These are phyloP conservation scores for Eurytoma californica DNA, from an alignment of 2,888 invertebrate species.

Conservation along the genomic window DNA sequence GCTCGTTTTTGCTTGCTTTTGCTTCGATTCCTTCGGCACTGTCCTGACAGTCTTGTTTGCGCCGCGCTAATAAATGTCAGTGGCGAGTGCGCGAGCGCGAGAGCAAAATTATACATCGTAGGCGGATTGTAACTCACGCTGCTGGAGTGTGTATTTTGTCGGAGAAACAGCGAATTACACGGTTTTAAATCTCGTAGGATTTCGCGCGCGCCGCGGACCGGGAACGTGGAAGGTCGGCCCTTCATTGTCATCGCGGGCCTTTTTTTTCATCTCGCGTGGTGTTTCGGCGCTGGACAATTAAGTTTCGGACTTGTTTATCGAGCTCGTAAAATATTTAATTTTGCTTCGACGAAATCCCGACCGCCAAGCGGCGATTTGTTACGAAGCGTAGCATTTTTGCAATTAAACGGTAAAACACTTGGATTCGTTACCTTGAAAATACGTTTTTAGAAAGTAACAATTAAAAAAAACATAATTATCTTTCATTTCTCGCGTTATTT, in stretches of 20 bases:
- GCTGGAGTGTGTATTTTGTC: neutral
- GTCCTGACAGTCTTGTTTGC: neutral
- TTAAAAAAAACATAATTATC: too few relatives aligned
- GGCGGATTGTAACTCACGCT: slow-evolving; percentile 15
- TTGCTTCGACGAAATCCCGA: too few relatives aligned
- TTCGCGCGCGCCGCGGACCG: neutral
- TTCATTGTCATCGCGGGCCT: neutral
- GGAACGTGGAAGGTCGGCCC: neutral
- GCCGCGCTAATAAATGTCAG: neutral
- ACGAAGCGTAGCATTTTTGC: too few relatives aligned
- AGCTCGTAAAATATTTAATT: neutral
- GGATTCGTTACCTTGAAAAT: too few relatives aligned
- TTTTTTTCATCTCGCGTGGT: neutral
- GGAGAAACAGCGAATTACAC: neutral
- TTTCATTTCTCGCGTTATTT: too few relatives aligned
- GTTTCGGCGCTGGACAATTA: too few relatives aligned
- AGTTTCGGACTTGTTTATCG: neutral
- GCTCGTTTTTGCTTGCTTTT: too few relatives aligned
- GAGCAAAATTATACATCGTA: slow-evolving; percentile 10
- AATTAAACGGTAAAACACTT: too few relatives aligned
- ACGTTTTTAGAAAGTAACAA: too few relatives aligned
- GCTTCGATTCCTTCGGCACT: too few relatives aligned
- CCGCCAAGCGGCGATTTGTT: too few relatives aligned
- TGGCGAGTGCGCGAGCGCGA: neutral
- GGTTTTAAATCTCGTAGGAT: slow-evolving; percentile 23